Conservation (phyloP, 2,797 vertebrate genomes). For the Craterocephalus amniculus region DNA sequence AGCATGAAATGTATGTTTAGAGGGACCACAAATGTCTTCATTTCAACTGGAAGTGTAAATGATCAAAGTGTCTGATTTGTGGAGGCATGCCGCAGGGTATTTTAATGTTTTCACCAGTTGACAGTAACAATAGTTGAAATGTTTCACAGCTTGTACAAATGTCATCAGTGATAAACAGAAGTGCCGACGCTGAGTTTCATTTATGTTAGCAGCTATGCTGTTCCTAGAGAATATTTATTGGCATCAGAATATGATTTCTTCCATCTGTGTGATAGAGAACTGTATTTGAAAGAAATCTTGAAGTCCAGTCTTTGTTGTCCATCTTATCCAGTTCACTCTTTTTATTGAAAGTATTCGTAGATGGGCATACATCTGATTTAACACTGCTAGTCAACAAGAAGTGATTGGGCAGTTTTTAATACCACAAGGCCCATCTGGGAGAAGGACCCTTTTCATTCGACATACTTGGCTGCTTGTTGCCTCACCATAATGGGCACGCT, state of each 20-base stretch:
- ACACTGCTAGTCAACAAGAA: constrained; percentile 87
- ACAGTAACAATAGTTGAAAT: constrained; percentile 51
- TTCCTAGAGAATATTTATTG: constrained; percentile 15
- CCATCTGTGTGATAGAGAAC: constrained; percentile 21
- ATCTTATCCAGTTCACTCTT: constrained; percentile 50
- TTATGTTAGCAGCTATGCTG: constrained; percentile 21
- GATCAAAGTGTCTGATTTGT: constrained; percentile 75
- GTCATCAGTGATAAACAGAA: constrained; percentile 55
- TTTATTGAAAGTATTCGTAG: constrained; percentile 65
- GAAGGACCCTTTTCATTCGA: constrained; percentile 93
- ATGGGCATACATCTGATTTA: constrained; percentile 78
- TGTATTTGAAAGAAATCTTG: constrained; percentile 34
- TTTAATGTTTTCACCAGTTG: constrained; percentile 61
- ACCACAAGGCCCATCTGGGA: constrained; percentile 87
- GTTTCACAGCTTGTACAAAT: constrained; percentile 63
- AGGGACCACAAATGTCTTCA: constrained; percentile 67
- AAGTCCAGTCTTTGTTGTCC: constrained; percentile 35
- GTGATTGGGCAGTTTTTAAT: constrained; percentile 90
- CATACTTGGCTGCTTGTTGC: constrained; percentile 93
- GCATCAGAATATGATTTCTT: constrained; percentile 20
- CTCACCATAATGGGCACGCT: constrained; percentile 94
- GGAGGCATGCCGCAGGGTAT: constrained; percentile 70
- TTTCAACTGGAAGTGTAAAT: constrained; percentile 69
- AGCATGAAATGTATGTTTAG: constrained; percentile 73
- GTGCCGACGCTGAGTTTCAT: constrained; percentile 35